Evolutionary conservation across 2,797 vertebrate species (phyloP).

Genomic region (Aplochiton taeniatus): DNA sequence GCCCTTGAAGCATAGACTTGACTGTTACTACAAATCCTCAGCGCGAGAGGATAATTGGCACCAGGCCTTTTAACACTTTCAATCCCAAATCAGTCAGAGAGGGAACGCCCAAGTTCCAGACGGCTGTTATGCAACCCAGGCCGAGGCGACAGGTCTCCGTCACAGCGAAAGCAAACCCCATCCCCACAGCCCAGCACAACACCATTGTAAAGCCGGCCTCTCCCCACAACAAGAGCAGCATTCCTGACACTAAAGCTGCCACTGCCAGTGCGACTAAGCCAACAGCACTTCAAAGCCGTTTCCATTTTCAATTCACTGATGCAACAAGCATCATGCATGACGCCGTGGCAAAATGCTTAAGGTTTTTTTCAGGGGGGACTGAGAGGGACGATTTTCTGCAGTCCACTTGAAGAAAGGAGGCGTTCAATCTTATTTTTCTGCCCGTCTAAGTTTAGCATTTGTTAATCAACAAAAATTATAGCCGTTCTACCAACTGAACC

Average conservation of each 20-base stretch:
- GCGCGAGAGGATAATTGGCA: no score
- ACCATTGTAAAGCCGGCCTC: constrained; percentile 13
- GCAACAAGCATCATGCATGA: background rate
- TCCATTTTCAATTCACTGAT: background rate
- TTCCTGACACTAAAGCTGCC: background rate
- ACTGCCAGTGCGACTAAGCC: background rate
- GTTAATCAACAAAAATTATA: no score
- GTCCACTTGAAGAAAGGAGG: background rate
- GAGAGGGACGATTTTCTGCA: background rate
- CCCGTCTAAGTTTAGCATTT: no score
- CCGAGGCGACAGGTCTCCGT: constrained; percentile 24
- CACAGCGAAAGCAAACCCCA: constrained; percentile 31
- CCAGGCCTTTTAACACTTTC: no score
- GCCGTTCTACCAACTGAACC: no score
- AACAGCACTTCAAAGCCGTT: background rate
- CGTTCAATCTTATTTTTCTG: background rate
- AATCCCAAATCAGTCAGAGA: constrained; percentile 11
- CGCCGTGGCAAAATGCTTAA: background rate
- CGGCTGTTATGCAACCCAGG: constrained; percentile 50
- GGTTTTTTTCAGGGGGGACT: background rate
- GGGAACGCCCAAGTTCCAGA: constrained; percentile 41
- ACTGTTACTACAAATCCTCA: no score
- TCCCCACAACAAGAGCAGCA: constrained; percentile 21
- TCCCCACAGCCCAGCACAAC: background rate
- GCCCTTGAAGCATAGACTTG: no score